Evolutionary conservation across 2,113 vertebrate species (phyloP), one percentile per base, ranked within the genome.

Genomic region (Labeo catla): DNA sequence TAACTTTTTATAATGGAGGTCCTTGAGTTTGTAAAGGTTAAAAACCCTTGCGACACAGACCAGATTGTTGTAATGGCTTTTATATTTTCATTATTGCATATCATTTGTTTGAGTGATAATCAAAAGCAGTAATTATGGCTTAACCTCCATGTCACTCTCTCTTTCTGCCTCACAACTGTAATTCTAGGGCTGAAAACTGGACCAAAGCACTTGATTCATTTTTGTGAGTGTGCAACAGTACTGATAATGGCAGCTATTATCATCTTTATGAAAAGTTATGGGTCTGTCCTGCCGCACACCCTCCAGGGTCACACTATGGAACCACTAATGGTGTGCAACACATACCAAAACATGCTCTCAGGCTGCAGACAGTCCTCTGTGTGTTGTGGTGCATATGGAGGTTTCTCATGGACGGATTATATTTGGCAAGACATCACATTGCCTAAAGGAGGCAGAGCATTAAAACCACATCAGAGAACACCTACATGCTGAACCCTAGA

Each of bases 261-360:
- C 70, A 66, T 34, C 36, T 23, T 49, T 36, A 49, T 43, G 84
- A 85, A 34, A 85, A 43, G 28, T 79, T 47, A 85, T 78, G 43
- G 28, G 66, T 73, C 70, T 21, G 19, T 83, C 28, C 52, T 52
- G 57, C 36, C 21, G 11, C 61, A 68, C 34, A 70, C 43, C 76
- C 81, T 49, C n/a, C 23, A 84, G 81, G 86, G 74, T 79, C 76
- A 84, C 47, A 78, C n/a, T 79, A 10, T 61, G 50, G 61, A 87
- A 59, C 39, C 21, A 36, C 65, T 87, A 84, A 84, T 84, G 76
- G 43, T 84, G 15, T 74, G 34, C 28, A 80, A 65, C 54, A 36
- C 8, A 23, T 47, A 59, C 21, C 8, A 50, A 63, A 87, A 77
- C 50, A 73, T 87, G 66, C 81, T 84, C 54, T 84, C 52, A 84